Evolutionary conservation across 30 jellyfish, hydroid and myxozoan genomes (phyloP).

Genomic region (Clytia hemisphaerica): DNA sequence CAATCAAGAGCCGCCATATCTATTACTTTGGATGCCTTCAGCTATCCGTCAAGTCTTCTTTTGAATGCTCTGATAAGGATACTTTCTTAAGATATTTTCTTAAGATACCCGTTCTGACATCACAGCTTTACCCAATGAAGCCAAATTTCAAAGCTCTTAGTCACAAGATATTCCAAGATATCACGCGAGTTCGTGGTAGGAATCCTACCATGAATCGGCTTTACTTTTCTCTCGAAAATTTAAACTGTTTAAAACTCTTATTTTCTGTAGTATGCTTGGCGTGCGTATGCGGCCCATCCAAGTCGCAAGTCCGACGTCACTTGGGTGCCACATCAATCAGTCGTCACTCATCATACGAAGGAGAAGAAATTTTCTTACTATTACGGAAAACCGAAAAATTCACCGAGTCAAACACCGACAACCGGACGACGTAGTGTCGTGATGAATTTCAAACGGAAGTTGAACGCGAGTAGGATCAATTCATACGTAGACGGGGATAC

Average conservation of each 20-base stretch:
- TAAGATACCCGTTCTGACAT: no score
- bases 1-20: not conserved
- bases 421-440: not conserved
- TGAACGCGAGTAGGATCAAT: not conserved
- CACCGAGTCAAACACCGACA: slow-evolving; percentile 6
- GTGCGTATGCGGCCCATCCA: not conserved
- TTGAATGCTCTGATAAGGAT: no score
- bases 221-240: no score
- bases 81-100: no score
- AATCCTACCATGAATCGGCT: no score
- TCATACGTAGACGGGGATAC: slow-evolving; percentile 2
- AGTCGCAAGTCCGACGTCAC: not conserved
- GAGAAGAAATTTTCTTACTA: slow-evolving; percentile 3
- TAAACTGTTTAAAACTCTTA: no score
- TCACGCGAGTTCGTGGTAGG: no score
- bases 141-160: no score
- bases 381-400: not conserved
- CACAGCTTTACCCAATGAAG: no score
- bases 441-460: not conserved
- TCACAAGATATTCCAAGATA: no score
- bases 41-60: not conserved
- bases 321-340: not conserved
- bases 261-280: slow-evolving; percentile 29
- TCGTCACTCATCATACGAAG: not conserved
- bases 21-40: not conserved